Conservation (phyloP, 2,113 vertebrate genomes). For the Forbesichthys papilliferus region DNA sequence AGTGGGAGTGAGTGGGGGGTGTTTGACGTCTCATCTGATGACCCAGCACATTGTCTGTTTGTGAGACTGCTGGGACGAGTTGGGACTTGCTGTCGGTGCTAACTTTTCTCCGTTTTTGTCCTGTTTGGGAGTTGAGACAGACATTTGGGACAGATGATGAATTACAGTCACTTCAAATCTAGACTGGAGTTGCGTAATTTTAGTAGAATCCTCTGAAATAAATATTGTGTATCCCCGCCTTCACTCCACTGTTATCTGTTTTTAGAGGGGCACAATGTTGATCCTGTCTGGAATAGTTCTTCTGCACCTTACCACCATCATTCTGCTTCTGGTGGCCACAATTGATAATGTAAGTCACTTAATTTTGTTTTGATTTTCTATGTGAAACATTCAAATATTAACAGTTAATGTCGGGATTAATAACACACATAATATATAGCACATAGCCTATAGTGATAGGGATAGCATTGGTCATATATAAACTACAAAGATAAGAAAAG, state of each 20-base stretch:
- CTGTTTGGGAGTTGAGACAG: not conserved
- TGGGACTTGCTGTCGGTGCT: conserved; percentile 33
- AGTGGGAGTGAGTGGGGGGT: not conserved
- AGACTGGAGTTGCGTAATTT: not conserved
- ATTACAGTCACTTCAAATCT: not conserved
- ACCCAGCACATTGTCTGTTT: conserved; percentile 1
- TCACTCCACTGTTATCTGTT: conserved; percentile 36
- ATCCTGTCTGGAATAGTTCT: conserved; percentile 75
- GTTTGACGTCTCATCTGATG: conserved; percentile 12
- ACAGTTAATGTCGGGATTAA: no score
- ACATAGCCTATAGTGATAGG: no score
- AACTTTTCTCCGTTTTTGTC: not conserved
- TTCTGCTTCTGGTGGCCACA: conserved; percentile 78
- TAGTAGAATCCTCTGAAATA: conserved; percentile 19
- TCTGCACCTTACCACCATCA: conserved; percentile 74
- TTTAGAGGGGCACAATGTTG: conserved; percentile 72
- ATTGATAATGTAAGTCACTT: conserved; percentile 76
- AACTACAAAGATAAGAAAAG: no score
- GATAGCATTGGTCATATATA: no score
- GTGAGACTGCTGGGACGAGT: conserved; percentile 35
- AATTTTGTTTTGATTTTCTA: not conserved
- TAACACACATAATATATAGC: no score
- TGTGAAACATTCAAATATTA: no score
- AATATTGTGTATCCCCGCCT: conserved; percentile 30
- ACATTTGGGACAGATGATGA: conserved; percentile 30